Evolutionary conservation across 2,113 vertebrate genomes (phyloP), one percentile per base, ranked within the genome.

Genomic region (Nyctereutes procyonoides): DNA sequence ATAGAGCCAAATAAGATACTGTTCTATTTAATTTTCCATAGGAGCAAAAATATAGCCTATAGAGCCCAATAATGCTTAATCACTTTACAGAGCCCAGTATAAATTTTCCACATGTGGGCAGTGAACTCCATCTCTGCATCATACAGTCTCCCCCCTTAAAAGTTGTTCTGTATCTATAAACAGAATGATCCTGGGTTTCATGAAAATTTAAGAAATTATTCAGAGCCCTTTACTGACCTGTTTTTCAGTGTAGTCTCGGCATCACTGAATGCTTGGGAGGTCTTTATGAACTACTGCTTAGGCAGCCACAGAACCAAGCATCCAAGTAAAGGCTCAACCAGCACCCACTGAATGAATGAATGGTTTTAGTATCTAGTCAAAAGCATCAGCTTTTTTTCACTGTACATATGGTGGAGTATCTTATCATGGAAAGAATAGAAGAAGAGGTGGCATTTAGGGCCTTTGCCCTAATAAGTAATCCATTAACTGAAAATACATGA

Each of bases 381-480:
- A 86, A 71, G n/a, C 69, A 83, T 53, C 14, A 19, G 20, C 24
- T 16, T 81, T 63, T 85, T 85, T 24, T 53, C 30, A 30, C 69
- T 20, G 82, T 35, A 55, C 6, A 28, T 53, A n/a, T 14, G 22
- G 62, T 32, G 38, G 86, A 12, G 4, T 73, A 73, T 63, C 86
- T 65, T 73, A 87, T 51, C n/a, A 63, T 11, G 32, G 69, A 19
- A 48, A 84, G 22, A 26, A 32, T 13, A 30, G 16, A 22, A 74
- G 67, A 86, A 80, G 60, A 95, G 38, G 38, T 26, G 30, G 35
- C 48, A 67, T 58, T 65, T 32, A 8, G 24, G 48, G 55, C 55
- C 80, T 95, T 96, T 96, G 80, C 16, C 80, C 92, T 90, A 90
- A 94, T 96, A 90, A 58, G 89, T 93, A 79, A 96, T 43, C 85